Evolutionary conservation across 2,888 invertebrate genomes (phyloP).

Genomic region (Lepidocyrtinus sp.): DNA sequence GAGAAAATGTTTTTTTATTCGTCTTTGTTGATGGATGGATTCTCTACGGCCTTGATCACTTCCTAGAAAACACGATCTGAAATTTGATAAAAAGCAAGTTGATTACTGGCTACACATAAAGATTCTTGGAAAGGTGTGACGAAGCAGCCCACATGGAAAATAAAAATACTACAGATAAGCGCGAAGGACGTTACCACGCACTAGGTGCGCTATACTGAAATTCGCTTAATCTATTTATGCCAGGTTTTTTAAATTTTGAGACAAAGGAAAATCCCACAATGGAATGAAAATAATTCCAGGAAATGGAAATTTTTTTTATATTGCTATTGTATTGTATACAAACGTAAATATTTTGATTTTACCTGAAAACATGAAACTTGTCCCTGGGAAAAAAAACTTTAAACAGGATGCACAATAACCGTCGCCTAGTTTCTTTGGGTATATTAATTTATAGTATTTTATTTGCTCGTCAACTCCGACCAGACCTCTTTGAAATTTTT

Average conservation of each 20-base stretch:
- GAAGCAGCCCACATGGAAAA: too few relatives aligned
- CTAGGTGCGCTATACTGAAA: too few relatives aligned
- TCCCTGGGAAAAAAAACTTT: neutral
- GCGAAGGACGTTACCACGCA: too few relatives aligned
- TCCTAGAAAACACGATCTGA: constrained; percentile 21
- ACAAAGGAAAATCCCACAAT: too few relatives aligned
- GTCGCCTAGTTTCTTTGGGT: neutral
- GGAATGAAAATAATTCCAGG: too few relatives aligned
- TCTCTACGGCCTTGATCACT: neutral
- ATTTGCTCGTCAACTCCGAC: constrained; percentile 30
- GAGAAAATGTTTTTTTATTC: neutral
- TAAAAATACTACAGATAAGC: too few relatives aligned
- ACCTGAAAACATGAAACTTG: neutral
- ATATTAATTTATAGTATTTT: neutral
- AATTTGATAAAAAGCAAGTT: neutral
- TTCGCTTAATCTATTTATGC: too few relatives aligned
- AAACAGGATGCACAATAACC: neutral
- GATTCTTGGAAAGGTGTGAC: too few relatives aligned
- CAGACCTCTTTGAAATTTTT: constrained; percentile 23
- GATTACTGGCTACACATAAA: too few relatives aligned
- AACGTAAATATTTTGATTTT: neutral
- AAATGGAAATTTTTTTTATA: too few relatives aligned
- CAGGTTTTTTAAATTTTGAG: too few relatives aligned
- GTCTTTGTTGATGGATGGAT: neutral
- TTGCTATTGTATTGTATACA: too few relatives aligned